Evolutionary conservation across 2,888 invertebrate genomes (phyloP).

Genomic region (Scaptomyza reducta): DNA sequence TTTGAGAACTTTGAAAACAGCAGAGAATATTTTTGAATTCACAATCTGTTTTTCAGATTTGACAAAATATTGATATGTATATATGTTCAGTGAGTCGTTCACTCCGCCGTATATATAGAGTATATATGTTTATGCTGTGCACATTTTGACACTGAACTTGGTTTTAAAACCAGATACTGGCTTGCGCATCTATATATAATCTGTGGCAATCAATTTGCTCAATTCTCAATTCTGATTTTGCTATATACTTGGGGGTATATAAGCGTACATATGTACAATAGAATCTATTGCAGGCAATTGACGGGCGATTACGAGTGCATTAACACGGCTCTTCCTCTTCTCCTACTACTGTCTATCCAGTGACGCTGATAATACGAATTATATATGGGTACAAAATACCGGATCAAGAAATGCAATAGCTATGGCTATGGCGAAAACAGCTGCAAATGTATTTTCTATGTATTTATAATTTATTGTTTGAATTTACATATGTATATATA

Average conservation of each 20-base stretch:
- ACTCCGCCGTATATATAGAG: conserved; percentile 3
- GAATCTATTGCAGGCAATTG: conserved; percentile 41
- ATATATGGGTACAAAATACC: conserved; percentile 12
- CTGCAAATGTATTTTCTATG: conserved; percentile 20
- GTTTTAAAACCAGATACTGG: conserved; percentile 36
- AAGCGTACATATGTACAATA: conserved; percentile 3
- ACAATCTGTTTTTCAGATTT: neutral
- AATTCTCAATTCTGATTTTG: conserved; percentile 51
- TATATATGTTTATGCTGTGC: conserved; percentile 29
- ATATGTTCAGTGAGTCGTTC: conserved; percentile 19
- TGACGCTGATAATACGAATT: conserved; percentile 48
- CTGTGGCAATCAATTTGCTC: conserved; percentile 48
- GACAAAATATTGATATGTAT: conserved; percentile 8
- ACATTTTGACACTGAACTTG: conserved; percentile 68
- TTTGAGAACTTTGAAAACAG: neutral
- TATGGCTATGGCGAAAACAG: conserved; percentile 24
- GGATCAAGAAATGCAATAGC: conserved; percentile 35
- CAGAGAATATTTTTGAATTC: neutral
- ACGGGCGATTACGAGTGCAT: conserved; percentile 56
- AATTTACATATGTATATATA: conserved; percentile 14
- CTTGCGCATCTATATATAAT: conserved; percentile 50
- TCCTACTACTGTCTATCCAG: conserved; percentile 36
- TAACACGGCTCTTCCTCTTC: conserved; percentile 35
- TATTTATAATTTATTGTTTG: neutral
- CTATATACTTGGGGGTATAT: conserved; percentile 1